Conservation (phyloP, 2,797 vertebrate species). For the Gallinago stenura region DNA sequence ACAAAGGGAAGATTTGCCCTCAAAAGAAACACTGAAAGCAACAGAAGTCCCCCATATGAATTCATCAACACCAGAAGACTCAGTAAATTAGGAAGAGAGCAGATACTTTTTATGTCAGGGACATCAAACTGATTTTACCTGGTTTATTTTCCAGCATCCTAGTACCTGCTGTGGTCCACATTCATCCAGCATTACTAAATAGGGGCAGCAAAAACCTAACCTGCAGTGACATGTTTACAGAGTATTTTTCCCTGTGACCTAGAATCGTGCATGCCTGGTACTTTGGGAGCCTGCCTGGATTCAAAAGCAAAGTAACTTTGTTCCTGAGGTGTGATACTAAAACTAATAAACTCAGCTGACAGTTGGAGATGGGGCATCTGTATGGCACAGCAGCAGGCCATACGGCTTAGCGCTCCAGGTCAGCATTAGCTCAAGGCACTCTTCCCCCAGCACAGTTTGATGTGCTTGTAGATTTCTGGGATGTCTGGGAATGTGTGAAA, state of each 20-base stretch:
- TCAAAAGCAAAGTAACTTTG: conserved; percentile 6
- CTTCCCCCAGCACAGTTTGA: neutral
- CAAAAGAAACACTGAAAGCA: neutral
- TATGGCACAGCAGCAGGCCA: conserved; percentile 33
- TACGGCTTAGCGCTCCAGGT: conserved; percentile 1
- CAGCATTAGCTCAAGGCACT: neutral
- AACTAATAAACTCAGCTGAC: neutral
- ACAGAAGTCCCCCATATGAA: neutral
- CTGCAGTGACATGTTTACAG: neutral
- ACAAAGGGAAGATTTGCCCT: neutral
- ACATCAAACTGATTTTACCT: conserved; percentile 24
- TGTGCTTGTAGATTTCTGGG: conserved; percentile 17
- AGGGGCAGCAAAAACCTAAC: neutral
- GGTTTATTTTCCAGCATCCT: neutral
- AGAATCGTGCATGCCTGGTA: neutral
- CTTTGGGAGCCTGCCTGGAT: neutral
- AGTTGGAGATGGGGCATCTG: neutral
- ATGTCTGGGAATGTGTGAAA: neutral
- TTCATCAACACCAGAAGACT: neutral
- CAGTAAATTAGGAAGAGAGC: neutral
- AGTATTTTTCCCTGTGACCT: neutral
- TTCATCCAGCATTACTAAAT: neutral
- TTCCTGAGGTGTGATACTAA: neutral
- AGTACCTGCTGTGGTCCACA: neutral
- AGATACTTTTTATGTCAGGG: neutral